Evolutionary conservation across 2,113 vertebrate species (phyloP), one percentile per base, ranked within the genome.

Genomic region (Asarcornis scutulata): DNA sequence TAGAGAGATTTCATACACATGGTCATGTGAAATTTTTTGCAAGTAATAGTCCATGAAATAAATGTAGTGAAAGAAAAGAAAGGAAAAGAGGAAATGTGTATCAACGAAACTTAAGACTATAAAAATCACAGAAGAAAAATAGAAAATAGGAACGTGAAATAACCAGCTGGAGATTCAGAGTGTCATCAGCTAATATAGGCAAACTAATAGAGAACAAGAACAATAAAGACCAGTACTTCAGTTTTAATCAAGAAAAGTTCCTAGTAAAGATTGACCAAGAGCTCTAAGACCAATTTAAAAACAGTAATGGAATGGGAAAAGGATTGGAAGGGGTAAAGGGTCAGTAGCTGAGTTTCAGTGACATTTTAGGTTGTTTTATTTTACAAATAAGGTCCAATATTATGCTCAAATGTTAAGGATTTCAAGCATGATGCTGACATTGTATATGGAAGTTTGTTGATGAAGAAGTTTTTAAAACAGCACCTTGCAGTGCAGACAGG

Each of bases 261-360:
- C n/a, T 73, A 23, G 80, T 16, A 20, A 64, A 62, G 22, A 36
- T 60, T 84, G 23, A 83, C 11, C 13, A 91, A 56, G 42, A 93
- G 5, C 16, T 79, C 32, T 88, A 27, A 52, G 17, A 83, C 31
- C 17, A 89, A 40, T 9, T 58, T 42, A 53, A 73, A 69, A 86
- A 44, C 22, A 59, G 16, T 34, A 34, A 4, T 2, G 0, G 0
- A 40, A 40, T 20, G 17, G 38, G 26, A 64, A 40, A 64, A 64
- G 38, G 17, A 7, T 40, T 25, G 21, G 62, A 17, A 40, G 6
- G 11, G 7, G 1, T 16, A 80, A 63, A 77, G 29, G 4, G 4
- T 74, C 40, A 40, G 52, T n/a, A 85, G 29, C 4, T 74, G 50
- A 58, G 15, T 15, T 81, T 66, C 26, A 16, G 21, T 29, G 29